Base-by-base conservation (phyloP, 2,797 vertebrate genomes). In the Benthosema pterotum region DNA sequence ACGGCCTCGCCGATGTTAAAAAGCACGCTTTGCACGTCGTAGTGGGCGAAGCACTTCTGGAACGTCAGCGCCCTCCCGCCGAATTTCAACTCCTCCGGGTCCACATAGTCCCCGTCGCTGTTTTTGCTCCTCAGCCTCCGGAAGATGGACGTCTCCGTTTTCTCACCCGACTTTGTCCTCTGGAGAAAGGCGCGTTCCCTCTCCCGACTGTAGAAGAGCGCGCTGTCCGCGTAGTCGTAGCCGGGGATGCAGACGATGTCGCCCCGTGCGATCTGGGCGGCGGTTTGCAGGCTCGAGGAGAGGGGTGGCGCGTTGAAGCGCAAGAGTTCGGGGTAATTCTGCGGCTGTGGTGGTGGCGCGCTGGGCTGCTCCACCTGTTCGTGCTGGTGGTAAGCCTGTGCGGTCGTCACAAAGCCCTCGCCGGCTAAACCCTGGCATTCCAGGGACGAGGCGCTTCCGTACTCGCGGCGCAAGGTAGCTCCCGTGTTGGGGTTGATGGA, bases 381-480 rank as follows among this genome's bases (percentile, higher is more conserved):
- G 3, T 90, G 83, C 16, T 51, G 52, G 45, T 51, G 52, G 45
- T 50, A 57, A 5, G 91, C 91, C 68, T 91, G 77, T 15, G 91
- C 77, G 86, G 93, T 90, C 11, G 89, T 89, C 63, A 93, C 90
- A 38, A 94, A 88, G 16, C 82, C 90, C 56, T 94, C 94, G 15
- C 91, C 88, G 5, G 92, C 88, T 18, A 94, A 76, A 57, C 94
- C 92, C 65, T 94, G 94, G 43, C 89, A 85, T 43, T 95, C 93
- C 8, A 95, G 93, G 48, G 94, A 95, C 2, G 94, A 95, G 1
- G 94, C 94, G 76, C 94, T 95, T 19, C 94, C 94, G 7, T 95
- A 95, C 48, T 94, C 94, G 5, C 94, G 80, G 48, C 92, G 94
- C 63, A 95, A 87, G 42, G 93, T 88, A 0, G 93, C 93, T 60